Evolutionary conservation across 2,113 vertebrate species (phyloP).

Genomic region (Xiphophorus hellerii): DNA sequence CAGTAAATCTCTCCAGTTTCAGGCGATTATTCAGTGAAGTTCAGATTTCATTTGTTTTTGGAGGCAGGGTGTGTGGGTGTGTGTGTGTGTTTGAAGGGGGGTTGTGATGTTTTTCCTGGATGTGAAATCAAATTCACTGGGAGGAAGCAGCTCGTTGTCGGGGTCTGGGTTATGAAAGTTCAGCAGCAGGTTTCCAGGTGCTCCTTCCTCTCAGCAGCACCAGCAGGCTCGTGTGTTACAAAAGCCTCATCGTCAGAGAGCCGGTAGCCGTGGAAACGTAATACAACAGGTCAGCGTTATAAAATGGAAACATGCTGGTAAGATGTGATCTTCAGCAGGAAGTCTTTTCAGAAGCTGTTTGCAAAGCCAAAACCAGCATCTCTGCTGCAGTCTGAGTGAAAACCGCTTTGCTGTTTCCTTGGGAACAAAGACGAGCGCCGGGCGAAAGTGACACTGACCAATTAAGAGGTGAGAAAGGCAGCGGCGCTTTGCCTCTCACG

Average conservation of each 20-base stretch:
- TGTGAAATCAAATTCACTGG: neutral
- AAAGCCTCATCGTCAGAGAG: constrained; percentile 21
- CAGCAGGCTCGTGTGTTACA: constrained; percentile 1
- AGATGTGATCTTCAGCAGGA: constrained; percentile 18
- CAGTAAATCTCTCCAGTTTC: too few species aligned
- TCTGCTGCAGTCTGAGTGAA: constrained; percentile 30
- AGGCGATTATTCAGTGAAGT: too few species aligned
- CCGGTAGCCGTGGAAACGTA: constrained; percentile 30
- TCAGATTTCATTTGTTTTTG: too few species aligned
- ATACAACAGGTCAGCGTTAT: constrained; percentile 25
- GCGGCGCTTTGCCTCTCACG: constrained; percentile 15
- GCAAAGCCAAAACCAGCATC: constrained; percentile 7
- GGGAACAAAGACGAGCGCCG: constrained; percentile 60
- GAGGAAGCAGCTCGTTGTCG: neutral
- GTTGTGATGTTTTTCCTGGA: too few species aligned
- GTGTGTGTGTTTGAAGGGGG: too few species aligned
- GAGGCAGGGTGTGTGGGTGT: too few species aligned
- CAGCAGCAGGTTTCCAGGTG: neutral
- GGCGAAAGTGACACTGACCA: constrained; percentile 36
- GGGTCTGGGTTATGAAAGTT: neutral
- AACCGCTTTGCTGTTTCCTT: constrained; percentile 58
- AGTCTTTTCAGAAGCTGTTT: neutral
- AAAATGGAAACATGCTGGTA: neutral
- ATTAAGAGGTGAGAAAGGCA: constrained; percentile 38
- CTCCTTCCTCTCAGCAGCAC: constrained; percentile 4